Evolutionary conservation across 2,113 vertebrate genomes (phyloP), one percentile per base, ranked within the genome.

Genomic region (Semicossyphus pulcher): DNA sequence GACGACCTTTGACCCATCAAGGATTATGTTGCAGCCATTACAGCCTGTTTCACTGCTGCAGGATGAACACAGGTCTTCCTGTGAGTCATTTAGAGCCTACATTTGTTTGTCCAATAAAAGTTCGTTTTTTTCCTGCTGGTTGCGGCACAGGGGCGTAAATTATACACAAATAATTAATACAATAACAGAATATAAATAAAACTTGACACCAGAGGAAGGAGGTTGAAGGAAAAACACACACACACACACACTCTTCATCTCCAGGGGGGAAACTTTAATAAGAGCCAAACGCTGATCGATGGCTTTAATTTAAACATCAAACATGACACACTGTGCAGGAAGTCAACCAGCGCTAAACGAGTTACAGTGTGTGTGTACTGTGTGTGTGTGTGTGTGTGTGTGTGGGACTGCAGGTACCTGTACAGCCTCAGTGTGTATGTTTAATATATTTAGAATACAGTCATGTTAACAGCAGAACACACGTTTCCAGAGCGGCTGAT

Each of bases 291-390:
- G 10, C 61, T 91, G 90, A 91, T 86, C 28, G 78, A 91, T 90
- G 78, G 84, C 63, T 91, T 90, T 91, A 83, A 91, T 91, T 90
- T 87, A 84, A 89, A 86, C 65, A 83, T 84, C 79, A 86, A 84
- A 72, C 54, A 31, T 11, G 54, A 76, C 39, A 39, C 59, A 49
- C 63, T 49, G 49, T 37, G 49, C 69, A 78, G 60, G 57, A 74
- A 76, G 44, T 52, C 52, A 20, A 47, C 48, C 47, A 20, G 57
- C 15, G 68, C 73, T 57, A 32, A 69, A 72, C 21, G 1, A 56
- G 61, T 66, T 20, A 66, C 16, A 9, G 2, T 29, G 21, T 45
- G 36, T 45, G 42, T 52, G 36, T 68, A 39, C 63, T 23, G 23
- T 37, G n/a, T 47, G 60, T 72, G 61, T 36, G 41, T 21, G 28